Base-by-base conservation (phyloP, 2,888 invertebrate genomes). In the Drosophila melanosoma region DNA sequence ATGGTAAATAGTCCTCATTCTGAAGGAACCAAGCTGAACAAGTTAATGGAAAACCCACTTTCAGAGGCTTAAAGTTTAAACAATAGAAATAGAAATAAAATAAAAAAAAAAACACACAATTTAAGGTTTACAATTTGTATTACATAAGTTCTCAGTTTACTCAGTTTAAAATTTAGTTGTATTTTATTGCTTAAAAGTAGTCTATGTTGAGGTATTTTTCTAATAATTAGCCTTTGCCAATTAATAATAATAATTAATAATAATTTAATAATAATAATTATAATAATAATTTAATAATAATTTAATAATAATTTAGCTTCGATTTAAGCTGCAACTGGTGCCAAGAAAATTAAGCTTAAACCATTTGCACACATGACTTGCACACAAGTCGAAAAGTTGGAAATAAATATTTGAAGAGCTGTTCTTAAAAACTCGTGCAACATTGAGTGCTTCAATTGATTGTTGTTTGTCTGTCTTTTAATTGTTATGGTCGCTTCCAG, bases 401-500 rank as follows among this genome's bases (percentile, higher is more conserved):
- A 65, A 35, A 35, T 36, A n/a, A 59, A 45, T 45, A 69, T 36
- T 69, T 69, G 10, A 42, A 36, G 60, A 40, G 33, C 7, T 17
- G 12, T 17, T 17, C 35, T 20, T 23, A n/a, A 23, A 20, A 23
- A 35, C 3, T n/a, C 35, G 33, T 11, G 17, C 33, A 52, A n/a
- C n/a, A 20, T 66, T 36, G 36, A 38, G 54, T 40, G 48, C 29
- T 38, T 3, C 17, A 15, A 45, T 45, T 54, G 20, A 23, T 7
- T 54, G 54, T 38, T 36, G 36, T 56, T 56, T 38, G 54, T 8
- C 26, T 56, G 35, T 15, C 52, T 53, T 20, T 53, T 54, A 36
- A 12, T 38, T 56, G 53, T 36, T 54, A 17, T 23, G 15, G 56
- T n/a, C 29, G 45, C 48, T 26, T 29, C 33, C n/a, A 35, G 38